Evolutionary conservation across 2,797 vertebrate genomes (phyloP), one percentile per base, ranked within the genome.

Genomic region (Telmatherina bonti): DNA sequence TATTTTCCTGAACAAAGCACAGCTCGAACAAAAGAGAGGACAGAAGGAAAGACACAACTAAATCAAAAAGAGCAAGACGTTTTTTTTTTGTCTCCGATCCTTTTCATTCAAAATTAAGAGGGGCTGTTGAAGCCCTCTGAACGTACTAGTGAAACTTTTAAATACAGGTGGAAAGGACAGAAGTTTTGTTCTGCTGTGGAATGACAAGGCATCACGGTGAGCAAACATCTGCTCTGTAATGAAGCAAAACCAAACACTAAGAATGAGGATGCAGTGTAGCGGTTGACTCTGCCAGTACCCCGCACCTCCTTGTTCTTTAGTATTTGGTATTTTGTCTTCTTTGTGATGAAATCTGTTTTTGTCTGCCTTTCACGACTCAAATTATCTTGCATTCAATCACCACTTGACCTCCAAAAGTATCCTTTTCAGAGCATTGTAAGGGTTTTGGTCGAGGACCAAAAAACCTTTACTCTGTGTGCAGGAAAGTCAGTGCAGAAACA

Each of bases 1-100:
- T 72, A 69, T 80, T 88, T 73, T 85, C 38, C 59, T 76, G 62
- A 83, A 81, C 80, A 85, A 82, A 88, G 72, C 62, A 35, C 36
- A 36, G 72, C 45, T 36, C 53, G 52, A 81, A 73, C 18, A 60
- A 69, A 60, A 53, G 68, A 66, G 31, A n/a, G 70, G 49, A 67
- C 33, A 8, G 70, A 35, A 74, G 57, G 57, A 79, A 54, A 70
- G 53, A 61, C 31, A 22, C 20, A 2, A 22, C 41, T 58, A 29
- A 78, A 72, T 67, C 62, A 59, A 69, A 38, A 70, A 38, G 38
- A 74, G 74, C 57, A 70, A 51, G 60, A 83, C 78, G 27, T 33
- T 64, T 75, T 41, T 66, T 72, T 67, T 73, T 41, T 63, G 71
- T 72, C 38, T 68, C 36, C 27, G 51, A 20, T 36, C 26, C 20